Evolutionary conservation across 2,888 invertebrate genomes (phyloP).

Genomic region (Mimas tiliae): DNA sequence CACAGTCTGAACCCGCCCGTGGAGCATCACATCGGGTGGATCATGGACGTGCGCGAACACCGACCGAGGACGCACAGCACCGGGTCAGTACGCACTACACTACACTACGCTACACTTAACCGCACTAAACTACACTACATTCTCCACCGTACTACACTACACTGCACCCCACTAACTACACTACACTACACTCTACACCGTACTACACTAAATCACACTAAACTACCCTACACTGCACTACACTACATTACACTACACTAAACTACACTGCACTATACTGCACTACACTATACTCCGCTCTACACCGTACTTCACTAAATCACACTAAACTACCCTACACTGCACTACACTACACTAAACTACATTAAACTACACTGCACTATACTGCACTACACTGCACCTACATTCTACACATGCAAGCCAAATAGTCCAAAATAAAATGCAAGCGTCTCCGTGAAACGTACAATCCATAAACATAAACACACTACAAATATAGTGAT

Average conservation of each 20-base stretch:
- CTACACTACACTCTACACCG: neutral
- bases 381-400: neutral
- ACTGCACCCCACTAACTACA: neutral
- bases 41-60: constrained; percentile 96
- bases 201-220: neutral
- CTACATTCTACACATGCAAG: neutral
- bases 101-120: neutral
- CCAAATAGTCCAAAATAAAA: too few relatives aligned
- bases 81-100: constrained; percentile 76
- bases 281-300: neutral
- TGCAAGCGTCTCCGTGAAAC: too few relatives aligned
- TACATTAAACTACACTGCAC: neutral
- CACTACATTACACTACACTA: too few relatives aligned
- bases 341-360: neutral
- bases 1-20: constrained; percentile 97
- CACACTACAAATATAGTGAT: too few relatives aligned
- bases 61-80: constrained; percentile 91
- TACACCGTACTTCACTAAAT: neutral
- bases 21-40: constrained; percentile 98
- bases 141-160: neutral
- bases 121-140: neutral
- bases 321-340: neutral
- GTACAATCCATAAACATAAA: too few relatives aligned
- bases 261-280: neutral
- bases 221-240: neutral